These are phyloP conservation scores for Cephus rjabovi DNA, from an alignment of 2,888 invertebrate genomes.

Conservation along the genomic window DNA sequence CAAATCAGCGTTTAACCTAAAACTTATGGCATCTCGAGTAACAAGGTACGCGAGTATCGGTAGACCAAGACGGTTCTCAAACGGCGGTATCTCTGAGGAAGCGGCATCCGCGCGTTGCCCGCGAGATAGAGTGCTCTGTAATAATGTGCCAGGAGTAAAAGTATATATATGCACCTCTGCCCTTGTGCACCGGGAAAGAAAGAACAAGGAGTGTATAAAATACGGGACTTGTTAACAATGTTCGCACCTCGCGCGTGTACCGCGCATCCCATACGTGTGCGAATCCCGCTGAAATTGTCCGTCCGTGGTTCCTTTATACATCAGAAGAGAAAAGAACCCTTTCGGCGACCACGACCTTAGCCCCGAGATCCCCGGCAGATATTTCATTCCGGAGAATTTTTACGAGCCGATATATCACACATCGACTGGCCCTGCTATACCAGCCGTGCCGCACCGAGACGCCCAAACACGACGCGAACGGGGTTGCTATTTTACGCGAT, in stretches of 20 bases:
- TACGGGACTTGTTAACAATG: slow-evolving; percentile 65
- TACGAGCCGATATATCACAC: slow-evolving; percentile 66
- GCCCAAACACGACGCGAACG: slow-evolving; percentile 24
- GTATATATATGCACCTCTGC: slow-evolving; percentile 45
- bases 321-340: slow-evolving; percentile 36
- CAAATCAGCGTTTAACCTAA: slow-evolving; percentile 54
- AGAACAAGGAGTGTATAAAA: slow-evolving; percentile 55
- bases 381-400: slow-evolving; percentile 65
- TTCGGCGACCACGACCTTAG: slow-evolving; percentile 65
- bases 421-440: slow-evolving; percentile 46
- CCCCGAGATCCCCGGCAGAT: slow-evolving; percentile 62
- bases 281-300: slow-evolving; percentile 3
- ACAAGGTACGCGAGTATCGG: slow-evolving; percentile 48
- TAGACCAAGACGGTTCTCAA: slow-evolving; percentile 39
- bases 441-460: slow-evolving; percentile 33
- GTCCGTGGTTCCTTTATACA: neutral
- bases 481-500: slow-evolving; percentile 6
- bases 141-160: slow-evolving; percentile 29
- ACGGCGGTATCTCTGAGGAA: neutral
- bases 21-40: slow-evolving; percentile 53
- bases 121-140: slow-evolving; percentile 43
- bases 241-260: slow-evolving; percentile 56
- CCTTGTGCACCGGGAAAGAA: slow-evolving; percentile 26
- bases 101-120: neutral
- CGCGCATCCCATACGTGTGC: slow-evolving; percentile 26